Conservation (phyloP, 2,888 invertebrate species). For the Tachina fera region DNA sequence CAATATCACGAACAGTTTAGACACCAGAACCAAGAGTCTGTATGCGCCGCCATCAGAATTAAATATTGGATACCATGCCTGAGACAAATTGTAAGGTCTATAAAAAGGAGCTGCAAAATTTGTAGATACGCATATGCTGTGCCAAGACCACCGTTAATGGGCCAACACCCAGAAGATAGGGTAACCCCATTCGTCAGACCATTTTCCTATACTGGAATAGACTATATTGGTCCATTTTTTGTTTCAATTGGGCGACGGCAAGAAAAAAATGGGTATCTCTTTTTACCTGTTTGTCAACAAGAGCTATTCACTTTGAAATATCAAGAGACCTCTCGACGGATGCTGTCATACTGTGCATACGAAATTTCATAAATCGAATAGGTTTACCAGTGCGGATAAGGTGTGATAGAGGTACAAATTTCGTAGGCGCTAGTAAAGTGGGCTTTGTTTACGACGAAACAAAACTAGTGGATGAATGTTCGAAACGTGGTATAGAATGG, state of each 20-base stretch:
- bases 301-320: not conserved
- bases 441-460: not conserved
- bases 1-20: not conserved
- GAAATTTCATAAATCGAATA: slow-evolving; percentile 51
- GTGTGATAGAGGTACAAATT: slow-evolving; percentile 31
- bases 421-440: not conserved
- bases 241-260: no score
- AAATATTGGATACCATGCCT: not conserved
- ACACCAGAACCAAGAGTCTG: not conserved
- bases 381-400: slow-evolving; percentile 44
- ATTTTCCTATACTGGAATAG: not conserved
- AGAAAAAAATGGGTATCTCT: not conserved
- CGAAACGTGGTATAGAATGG: slow-evolving; percentile 8
- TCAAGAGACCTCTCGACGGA: slow-evolving; percentile 49
- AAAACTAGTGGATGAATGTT: no score
- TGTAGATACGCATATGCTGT: not conserved
- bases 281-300: not conserved
- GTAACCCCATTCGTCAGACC: not conserved
- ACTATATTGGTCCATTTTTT: not conserved
- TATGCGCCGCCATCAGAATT: not conserved
- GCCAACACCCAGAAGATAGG: not conserved
- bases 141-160: not conserved
- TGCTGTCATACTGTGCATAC: slow-evolving; percentile 37
- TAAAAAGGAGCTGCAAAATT: not conserved
- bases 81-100: not conserved